phyloP scores from a whole-genome alignment of 2,888 invertebrate genomes.

The Taenaris catops region DNA sequence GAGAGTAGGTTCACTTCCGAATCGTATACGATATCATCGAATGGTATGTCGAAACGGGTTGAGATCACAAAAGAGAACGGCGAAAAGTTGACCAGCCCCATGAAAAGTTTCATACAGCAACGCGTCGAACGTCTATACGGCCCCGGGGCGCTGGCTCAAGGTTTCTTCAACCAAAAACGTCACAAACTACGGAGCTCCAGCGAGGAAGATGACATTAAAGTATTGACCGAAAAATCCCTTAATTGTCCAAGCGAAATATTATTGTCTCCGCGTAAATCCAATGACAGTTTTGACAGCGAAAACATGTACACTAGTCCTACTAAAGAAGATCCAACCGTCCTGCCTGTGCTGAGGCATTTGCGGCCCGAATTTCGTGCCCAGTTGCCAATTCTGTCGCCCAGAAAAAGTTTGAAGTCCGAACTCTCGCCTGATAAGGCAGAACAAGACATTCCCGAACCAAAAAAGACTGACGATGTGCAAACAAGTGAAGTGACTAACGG shows the following conservation, averaged over 20 bases:
- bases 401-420: conserved; percentile 60
- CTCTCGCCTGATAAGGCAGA: conserved; percentile 51
- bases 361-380: conserved; percentile 93
- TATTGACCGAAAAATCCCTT: conserved; percentile 59
- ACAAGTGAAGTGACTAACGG: conserved; percentile 43
- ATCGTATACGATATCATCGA: conserved; percentile 70
- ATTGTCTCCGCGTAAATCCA: conserved; percentile 42
- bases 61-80: conserved; percentile 74
- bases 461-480: conserved; percentile 41
- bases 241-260: conserved; percentile 55
- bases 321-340: conserved; percentile 47
- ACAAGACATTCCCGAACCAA: conserved; percentile 49
- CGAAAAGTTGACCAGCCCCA: conserved; percentile 67
- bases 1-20: conserved; percentile 52
- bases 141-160: conserved; percentile 91
- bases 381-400: conserved; percentile 84
- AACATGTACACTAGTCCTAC: conserved; percentile 48
- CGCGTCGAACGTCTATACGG: conserved; percentile 93
- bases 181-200: conserved; percentile 64
- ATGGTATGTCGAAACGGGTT: conserved; percentile 63
- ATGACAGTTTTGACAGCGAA: conserved; percentile 39
- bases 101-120: conserved; percentile 92
- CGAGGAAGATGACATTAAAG: conserved; percentile 59
- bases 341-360: conserved; percentile 91
- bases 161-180: conserved; percentile 86